phyloP scores from a whole-genome alignment of 1,140 invertebrate species.

The Tribolium madens region DNA sequence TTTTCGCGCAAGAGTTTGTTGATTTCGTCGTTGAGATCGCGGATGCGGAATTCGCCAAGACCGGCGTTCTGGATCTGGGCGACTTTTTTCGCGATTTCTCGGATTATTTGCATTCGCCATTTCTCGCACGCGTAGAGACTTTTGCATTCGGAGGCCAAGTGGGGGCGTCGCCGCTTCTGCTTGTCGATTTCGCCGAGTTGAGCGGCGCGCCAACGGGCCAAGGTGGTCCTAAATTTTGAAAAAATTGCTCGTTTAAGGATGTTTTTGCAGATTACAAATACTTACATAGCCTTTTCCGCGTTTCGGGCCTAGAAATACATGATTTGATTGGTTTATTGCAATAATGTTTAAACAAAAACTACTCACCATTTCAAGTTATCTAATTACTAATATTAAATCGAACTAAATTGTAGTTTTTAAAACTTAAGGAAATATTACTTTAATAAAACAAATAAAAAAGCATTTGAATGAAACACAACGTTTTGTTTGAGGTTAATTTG shows the following conservation, averaged over 20 bases:
- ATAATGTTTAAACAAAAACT: background rate
- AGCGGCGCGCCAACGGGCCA: slow-evolving; percentile 94
- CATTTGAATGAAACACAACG: too few species aligned
- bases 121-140: slow-evolving; percentile 92
- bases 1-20: slow-evolving; percentile 97
- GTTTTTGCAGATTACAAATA: slow-evolving; percentile 58
- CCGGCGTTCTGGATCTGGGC: slow-evolving; percentile 99
- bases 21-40: slow-evolving; percentile 99
- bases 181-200: slow-evolving; percentile 87
- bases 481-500: too few species aligned
- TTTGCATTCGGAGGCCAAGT: slow-evolving; percentile 92
- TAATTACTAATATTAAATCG: too few species aligned
- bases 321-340: background rate
- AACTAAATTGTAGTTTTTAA: too few species aligned
- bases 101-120: slow-evolving; percentile 95
- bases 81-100: slow-evolving; percentile 99
- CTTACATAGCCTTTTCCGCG: slow-evolving; percentile 89
- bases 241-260: background rate
- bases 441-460: too few species aligned
- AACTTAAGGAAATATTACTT: too few species aligned
- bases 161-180: slow-evolving; percentile 88
- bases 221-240: slow-evolving; percentile 82
- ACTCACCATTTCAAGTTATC: slow-evolving; percentile 1
- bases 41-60: slow-evolving; percentile 96
- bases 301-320: slow-evolving; percentile 76